Base-by-base conservation (phyloP, 2,797 vertebrate genomes). In the Alfaro cultratus region DNA sequence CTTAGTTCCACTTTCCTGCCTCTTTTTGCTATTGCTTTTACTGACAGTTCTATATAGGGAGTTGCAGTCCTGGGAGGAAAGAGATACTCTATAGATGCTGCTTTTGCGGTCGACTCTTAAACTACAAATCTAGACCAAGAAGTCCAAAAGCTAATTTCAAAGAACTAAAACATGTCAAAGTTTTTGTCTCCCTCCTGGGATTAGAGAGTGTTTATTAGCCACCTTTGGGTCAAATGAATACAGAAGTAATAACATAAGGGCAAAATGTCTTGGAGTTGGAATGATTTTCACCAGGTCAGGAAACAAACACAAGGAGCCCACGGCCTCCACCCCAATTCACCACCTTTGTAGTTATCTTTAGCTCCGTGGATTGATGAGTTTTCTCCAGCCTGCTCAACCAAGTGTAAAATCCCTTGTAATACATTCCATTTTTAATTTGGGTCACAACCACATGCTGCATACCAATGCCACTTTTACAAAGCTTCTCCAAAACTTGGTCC, bases 371-470 rank as follows among this genome's bases (percentile, higher is more conserved):
- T 88, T 92, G 90, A 91, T 92, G 86, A 88, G 85, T 90, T 90
- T 92, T 84, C 86, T 81, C 80, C 78, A 85, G 80, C 84, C 80
- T 85, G 85, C 79, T 85, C 67, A 26, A 60, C 84, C 87, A 90
- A 90, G 86, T 88, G 87, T 90, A 86, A 88, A 91, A 91, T 91
- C 87, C 90, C 60, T 82, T 91, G 88, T 91, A 87, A 92, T 86
- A 92, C 85, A 91, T 90, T 90, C 87, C 80, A 3, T 84, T 89
- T 92, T 93, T 91, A 86, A 93, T 92, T 92, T 92, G 85, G 79
- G 77, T 70, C n/a, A 41, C 82, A 68, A 75, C 67, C 67, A 72
- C 79, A 46, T 18, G 1, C 82, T 82, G 87, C 87, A 92, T 92
- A 91, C 79, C 73, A 91, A 93, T 90, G 62, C 46, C 49, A 39